A percentile compares a stretch with the other conserved stretches of the same genome.
These are phyloP conservation scores for Tupaia chinensis DNA, from an alignment of 2,113 vertebrate species.

Conservation along the genomic window DNA sequence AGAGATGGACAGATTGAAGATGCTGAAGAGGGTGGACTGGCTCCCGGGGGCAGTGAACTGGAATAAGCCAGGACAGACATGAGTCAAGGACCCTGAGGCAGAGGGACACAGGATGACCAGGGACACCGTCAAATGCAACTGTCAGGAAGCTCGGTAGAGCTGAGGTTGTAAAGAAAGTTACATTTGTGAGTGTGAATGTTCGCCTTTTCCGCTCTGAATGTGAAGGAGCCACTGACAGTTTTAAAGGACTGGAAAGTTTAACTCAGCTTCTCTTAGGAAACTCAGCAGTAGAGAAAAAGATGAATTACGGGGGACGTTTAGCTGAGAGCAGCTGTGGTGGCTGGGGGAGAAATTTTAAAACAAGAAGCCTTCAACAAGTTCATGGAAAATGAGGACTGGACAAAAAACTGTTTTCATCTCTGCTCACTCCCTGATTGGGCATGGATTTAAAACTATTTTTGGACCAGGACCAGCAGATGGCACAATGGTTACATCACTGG, in stretches of 20 bases:
- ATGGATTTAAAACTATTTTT: too few species aligned
- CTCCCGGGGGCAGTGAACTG: not conserved
- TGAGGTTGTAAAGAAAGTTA: not conserved
- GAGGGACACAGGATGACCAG: accelerated
- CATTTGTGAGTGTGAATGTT: not conserved
- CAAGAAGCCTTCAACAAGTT: too few species aligned
- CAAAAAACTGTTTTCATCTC: too few species aligned
- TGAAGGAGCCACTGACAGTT: not conserved
- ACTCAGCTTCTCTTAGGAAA: slow-evolving; percentile 1
- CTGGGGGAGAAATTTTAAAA: not conserved
- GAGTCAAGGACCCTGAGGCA: not conserved
- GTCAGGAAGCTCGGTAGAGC: not conserved
- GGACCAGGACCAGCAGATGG: too few species aligned
- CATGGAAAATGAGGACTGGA: too few species aligned
- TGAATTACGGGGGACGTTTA: not conserved
- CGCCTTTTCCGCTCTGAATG: not conserved
- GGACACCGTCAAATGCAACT: accelerated
- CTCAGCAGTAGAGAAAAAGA: not conserved
- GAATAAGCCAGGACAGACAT: not conserved
- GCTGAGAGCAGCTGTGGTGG: not conserved
- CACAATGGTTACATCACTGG: too few species aligned
- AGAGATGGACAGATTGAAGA: not conserved
- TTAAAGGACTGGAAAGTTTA: not conserved
- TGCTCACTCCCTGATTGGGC: too few species aligned
- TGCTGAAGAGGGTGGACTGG: not conserved